A percentile compares a stretch with the other conserved stretches of the same genome.
These are phyloP conservation scores for Drosophila auraria DNA, from an alignment of 1,140 invertebrate species.

Conservation along the genomic window DNA sequence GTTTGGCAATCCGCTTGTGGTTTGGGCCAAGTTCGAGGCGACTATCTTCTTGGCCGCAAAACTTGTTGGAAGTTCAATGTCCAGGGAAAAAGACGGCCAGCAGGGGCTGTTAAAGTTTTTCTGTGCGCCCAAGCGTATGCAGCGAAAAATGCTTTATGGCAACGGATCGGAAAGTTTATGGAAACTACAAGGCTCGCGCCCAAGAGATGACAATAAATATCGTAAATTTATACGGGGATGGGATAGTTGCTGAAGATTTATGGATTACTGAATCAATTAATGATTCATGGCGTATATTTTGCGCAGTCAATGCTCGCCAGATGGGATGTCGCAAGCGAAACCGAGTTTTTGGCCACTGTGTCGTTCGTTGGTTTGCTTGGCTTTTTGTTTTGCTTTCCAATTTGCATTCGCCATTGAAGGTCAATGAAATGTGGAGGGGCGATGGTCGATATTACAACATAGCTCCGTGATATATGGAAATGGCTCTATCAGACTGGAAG, in stretches of 20 bases:
- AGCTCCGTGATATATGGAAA: conserved; percentile 52
- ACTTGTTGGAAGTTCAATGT: conserved; percentile 34
- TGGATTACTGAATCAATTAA: conserved; percentile 22
- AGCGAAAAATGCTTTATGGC: conserved; percentile 17
- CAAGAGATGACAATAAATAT: conserved; percentile 26
- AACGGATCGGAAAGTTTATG: conserved; percentile 28
- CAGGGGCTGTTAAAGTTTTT: conserved; percentile 9
- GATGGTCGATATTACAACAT: conserved; percentile 55
- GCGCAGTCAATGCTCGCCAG: conserved; percentile 26
- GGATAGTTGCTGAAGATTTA: conserved; percentile 27
- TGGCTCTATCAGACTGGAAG: conserved; percentile 13
- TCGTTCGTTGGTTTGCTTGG: conserved; percentile 16
- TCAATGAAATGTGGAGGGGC: conserved; percentile 72
- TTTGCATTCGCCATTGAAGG: conserved; percentile 69
- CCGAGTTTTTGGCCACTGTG: conserved; percentile 38
- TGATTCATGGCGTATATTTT: conserved; percentile 42
- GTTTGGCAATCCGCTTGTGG: conserved; percentile 33
- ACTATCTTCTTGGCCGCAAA: neutral
- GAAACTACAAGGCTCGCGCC: conserved; percentile 17
- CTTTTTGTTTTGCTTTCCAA: conserved; percentile 61
- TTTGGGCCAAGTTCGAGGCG: conserved; percentile 13
- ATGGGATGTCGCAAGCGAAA: conserved; percentile 34
- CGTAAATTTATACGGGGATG: neutral
- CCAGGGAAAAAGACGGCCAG: conserved; percentile 15
- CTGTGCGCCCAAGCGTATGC: conserved; percentile 31